A percentile compares a stretch with the other conserved stretches of the same genome.
phyloP scores from a whole-genome alignment of 2,113 vertebrate species.

The Trematocara nigrifrons region DNA sequence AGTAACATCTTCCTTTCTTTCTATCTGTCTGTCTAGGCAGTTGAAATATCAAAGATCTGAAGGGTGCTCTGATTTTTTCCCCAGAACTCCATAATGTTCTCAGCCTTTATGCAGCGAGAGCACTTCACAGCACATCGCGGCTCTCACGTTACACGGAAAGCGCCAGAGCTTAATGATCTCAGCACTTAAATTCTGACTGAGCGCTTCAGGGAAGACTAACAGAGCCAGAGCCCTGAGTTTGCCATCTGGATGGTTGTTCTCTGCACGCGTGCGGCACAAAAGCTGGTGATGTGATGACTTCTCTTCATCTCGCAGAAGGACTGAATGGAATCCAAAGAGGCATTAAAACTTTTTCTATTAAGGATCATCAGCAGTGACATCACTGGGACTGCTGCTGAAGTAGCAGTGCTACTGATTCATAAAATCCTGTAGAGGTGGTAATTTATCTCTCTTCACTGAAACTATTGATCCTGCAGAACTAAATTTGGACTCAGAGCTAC shows the following conservation, averaged over 20 bases:
- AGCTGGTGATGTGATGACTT: conserved; percentile 14
- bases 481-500: conserved; percentile 3
- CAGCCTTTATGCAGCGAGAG: neutral
- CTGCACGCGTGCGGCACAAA: neutral
- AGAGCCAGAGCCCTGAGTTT: neutral
- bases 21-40: neutral
- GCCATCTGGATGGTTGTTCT: conserved; percentile 40
- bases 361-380: neutral
- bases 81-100: neutral
- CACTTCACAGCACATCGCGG: conserved; percentile 11
- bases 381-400: neutral
- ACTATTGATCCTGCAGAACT: neutral
- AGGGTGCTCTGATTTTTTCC: neutral
- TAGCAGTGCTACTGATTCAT: conserved; percentile 1
- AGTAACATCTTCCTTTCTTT: neutral
- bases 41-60: neutral
- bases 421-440: neutral
- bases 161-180: conserved; percentile 23
- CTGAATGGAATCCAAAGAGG: conserved; percentile 14
- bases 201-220: neutral
- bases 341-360: neutral
- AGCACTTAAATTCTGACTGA: conserved; percentile 21
- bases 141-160: conserved; percentile 8
- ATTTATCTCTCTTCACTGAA: conserved; percentile 14
- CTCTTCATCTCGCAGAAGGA: conserved; percentile 3